Conservation (phyloP, 2,113 vertebrate species). For the Bucco capensis region DNA sequence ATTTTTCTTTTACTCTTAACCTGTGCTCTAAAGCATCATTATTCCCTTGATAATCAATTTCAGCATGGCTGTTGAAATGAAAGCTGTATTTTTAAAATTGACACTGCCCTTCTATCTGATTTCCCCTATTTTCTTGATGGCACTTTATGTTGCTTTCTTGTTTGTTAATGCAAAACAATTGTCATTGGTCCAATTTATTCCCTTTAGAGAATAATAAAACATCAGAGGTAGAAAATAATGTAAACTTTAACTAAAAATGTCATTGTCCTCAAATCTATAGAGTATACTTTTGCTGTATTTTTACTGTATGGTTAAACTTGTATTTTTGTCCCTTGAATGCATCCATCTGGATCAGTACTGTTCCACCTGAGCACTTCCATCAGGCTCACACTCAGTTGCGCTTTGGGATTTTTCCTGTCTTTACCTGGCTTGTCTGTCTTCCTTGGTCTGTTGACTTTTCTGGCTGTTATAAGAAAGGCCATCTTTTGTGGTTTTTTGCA, state of each 20-base stretch:
- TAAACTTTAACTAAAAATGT: not conserved
- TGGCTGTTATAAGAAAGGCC: not conserved
- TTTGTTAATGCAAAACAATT: not conserved
- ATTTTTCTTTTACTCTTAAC: slow-evolving; percentile 25
- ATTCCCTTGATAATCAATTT: slow-evolving; percentile 8
- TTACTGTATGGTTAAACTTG: not conserved
- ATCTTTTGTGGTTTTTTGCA: not conserved
- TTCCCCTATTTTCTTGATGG: not conserved
- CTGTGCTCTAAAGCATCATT: not conserved
- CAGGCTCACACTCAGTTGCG: not conserved
- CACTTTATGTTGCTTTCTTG: not conserved
- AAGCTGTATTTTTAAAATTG: not conserved
- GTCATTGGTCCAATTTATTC: not conserved
- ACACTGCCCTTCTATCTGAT: not conserved
- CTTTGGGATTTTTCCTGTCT: not conserved
- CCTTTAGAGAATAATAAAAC: not conserved
- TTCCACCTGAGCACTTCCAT: not conserved
- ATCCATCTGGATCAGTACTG: not conserved
- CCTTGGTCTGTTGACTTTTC: not conserved
- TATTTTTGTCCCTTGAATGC: not conserved
- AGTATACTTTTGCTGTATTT: not conserved
- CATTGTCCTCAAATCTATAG: not conserved
- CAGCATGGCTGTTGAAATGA: not conserved
- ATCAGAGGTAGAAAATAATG: not conserved
- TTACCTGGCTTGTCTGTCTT: slow-evolving; percentile 18